Conservation (phyloP, 2,113 vertebrate species). For the Piprites chloris region DNA sequence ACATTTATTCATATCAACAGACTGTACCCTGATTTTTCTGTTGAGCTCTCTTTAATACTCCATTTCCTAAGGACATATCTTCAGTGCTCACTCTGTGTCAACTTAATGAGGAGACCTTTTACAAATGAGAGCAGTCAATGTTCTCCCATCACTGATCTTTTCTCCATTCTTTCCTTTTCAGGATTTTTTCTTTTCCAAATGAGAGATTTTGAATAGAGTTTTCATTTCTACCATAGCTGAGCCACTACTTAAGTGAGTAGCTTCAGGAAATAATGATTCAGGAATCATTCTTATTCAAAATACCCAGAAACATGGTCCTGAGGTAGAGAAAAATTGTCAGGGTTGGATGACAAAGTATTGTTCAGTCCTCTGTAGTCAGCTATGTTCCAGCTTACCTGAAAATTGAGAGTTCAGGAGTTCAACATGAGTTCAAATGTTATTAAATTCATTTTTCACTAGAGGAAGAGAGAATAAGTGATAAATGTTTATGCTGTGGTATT, state of each 20-base stretch:
- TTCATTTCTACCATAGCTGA: background rate
- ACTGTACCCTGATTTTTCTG: background rate
- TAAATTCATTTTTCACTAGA: background rate
- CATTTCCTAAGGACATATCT: background rate
- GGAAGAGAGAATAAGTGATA: background rate
- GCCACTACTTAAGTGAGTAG: background rate
- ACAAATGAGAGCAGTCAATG: background rate
- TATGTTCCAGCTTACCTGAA: background rate
- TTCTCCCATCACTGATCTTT: background rate
- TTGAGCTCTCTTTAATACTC: background rate
- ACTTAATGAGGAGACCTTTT: background rate
- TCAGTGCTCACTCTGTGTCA: background rate
- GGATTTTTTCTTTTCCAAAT: background rate
- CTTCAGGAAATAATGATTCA: background rate
- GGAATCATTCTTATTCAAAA: background rate
- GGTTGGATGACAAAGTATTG: background rate
- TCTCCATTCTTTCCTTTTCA: background rate
- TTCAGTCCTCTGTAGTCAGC: background rate
- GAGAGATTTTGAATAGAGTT: background rate
- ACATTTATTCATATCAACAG: background rate
- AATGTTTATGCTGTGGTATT: background rate
- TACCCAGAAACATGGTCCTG: background rate
- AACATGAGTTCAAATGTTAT: background rate
- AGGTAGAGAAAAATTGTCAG: background rate
- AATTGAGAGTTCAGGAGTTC: background rate